Percentiles rank a stretch among this genome's conserved stretches.
Conservation (phyloP, 2,888 invertebrate species). For the Conchocele bisecta region DNA sequence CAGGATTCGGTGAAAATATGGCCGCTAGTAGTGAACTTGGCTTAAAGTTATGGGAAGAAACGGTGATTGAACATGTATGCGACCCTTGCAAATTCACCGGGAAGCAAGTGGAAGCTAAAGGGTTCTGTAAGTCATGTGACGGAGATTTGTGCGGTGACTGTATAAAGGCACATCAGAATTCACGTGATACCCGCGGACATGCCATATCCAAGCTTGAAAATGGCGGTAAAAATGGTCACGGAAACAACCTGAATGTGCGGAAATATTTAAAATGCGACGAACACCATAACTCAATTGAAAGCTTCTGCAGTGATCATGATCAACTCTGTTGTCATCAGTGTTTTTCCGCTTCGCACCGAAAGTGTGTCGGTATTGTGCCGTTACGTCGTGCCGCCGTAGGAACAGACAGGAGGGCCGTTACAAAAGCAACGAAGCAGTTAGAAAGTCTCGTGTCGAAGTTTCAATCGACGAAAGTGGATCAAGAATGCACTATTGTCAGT, state of each 20-base stretch:
- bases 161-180: slow-evolving; percentile 15
- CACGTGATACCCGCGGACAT: slow-evolving; percentile 12
- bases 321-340: slow-evolving; percentile 42
- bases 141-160: slow-evolving; percentile 22
- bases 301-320: slow-evolving; percentile 36
- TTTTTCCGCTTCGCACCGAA: slow-evolving; percentile 14
- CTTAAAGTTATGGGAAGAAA: too few relatives aligned
- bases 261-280: slow-evolving; percentile 34
- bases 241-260: background rate
- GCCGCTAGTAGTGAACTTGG: too few relatives aligned
- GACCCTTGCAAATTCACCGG: slow-evolving; percentile 36
- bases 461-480: slow-evolving; percentile 20
- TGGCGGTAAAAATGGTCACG: background rate
- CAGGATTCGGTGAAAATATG: too few relatives aligned
- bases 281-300: slow-evolving; percentile 37
- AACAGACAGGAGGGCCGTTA: background rate
- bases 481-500: slow-evolving; percentile 20
- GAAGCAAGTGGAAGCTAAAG: slow-evolving; percentile 13
- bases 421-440: slow-evolving; percentile 12
- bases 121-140: slow-evolving; percentile 26
- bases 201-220: slow-evolving; percentile 9
- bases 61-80: slow-evolving; percentile 10
- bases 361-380: slow-evolving; percentile 21
- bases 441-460: slow-evolving; percentile 34
- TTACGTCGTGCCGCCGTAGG: slow-evolving; percentile 30